Evolutionary conservation across 2,888 invertebrate species (phyloP).

Genomic region (Pterobdella sp.): DNA sequence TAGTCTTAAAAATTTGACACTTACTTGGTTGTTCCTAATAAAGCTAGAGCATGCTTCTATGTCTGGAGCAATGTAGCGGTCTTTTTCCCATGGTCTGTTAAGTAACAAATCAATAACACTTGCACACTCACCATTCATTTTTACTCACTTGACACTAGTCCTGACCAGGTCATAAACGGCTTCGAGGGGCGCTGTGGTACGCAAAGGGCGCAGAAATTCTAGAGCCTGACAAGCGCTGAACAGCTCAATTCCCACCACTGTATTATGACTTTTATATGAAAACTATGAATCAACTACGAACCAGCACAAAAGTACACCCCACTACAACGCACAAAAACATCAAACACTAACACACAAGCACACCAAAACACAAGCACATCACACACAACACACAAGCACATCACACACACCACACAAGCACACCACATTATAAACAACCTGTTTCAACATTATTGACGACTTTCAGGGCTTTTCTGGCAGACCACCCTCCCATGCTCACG

Average conservation of each 20-base stretch:
- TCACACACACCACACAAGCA: background rate
- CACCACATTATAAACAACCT: conserved; percentile 39
- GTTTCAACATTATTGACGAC: conserved; percentile 56
- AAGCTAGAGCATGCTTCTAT: conserved; percentile 59
- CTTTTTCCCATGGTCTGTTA: conserved; percentile 58
- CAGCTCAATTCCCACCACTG: conserved; percentile 62
- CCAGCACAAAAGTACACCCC: too few relatives aligned
- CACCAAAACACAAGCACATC: background rate
- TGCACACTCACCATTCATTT: background rate
- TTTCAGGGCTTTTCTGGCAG: conserved; percentile 60
- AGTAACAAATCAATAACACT: background rate
- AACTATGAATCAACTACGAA: too few relatives aligned
- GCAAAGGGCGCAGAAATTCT: conserved; percentile 61
- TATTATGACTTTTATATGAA: too few relatives aligned
- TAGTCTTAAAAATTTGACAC: background rate
- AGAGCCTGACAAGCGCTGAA: conserved; percentile 63
- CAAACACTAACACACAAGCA: background rate
- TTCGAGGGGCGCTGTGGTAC: conserved; percentile 60
- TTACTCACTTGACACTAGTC: conserved; percentile 45
- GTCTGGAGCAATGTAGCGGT: conserved; percentile 62
- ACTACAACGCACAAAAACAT: background rate
- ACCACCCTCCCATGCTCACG: conserved; percentile 64
- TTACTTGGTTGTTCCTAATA: conserved; percentile 50
- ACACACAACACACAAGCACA: background rate
- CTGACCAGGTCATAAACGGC: conserved; percentile 60